Evolutionary conservation across 2,797 vertebrate genomes (phyloP).

Genomic region (Apodemus agrarius): DNA sequence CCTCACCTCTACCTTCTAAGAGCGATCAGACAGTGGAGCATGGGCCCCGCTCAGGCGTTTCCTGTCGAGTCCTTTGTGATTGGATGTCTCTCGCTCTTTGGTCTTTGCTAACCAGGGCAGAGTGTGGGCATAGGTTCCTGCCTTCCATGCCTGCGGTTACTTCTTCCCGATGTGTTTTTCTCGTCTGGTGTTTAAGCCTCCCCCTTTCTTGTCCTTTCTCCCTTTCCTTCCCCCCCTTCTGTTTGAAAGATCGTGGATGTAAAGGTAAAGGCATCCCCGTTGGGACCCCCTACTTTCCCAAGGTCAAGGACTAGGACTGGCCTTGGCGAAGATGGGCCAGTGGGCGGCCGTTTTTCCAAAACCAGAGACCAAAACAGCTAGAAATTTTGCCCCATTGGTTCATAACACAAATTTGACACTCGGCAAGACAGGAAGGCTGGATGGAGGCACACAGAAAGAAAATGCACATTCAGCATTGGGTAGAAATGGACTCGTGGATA

Average conservation of each 20-base stretch:
- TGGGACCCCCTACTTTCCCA: not conserved
- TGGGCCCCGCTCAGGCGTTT: not conserved
- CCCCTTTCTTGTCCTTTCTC: not conserved
- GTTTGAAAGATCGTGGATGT: not conserved
- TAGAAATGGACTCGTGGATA: constrained; percentile 60
- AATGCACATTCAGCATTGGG: constrained; percentile 3
- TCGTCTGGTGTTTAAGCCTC: not conserved
- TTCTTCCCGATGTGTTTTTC: not conserved
- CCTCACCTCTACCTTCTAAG: not conserved
- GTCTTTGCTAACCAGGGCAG: not conserved
- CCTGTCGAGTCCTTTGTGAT: not conserved
- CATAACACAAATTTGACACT: constrained; percentile 2
- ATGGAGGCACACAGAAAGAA: not conserved
- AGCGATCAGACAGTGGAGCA: not conserved
- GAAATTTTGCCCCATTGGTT: not conserved
- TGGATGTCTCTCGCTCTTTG: not conserved
- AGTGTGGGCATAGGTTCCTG: not conserved
- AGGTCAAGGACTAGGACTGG: not conserved
- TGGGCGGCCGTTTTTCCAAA: constrained; percentile 6
- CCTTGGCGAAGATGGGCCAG: not conserved
- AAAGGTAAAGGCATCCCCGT: not conserved
- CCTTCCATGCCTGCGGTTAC: not conserved
- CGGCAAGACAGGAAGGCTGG: not conserved
- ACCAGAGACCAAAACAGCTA: not conserved
- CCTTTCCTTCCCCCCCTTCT: no score